Base-by-base conservation (phyloP, 2,113 vertebrate genomes). In the Peromyscus polionotus region DNA sequence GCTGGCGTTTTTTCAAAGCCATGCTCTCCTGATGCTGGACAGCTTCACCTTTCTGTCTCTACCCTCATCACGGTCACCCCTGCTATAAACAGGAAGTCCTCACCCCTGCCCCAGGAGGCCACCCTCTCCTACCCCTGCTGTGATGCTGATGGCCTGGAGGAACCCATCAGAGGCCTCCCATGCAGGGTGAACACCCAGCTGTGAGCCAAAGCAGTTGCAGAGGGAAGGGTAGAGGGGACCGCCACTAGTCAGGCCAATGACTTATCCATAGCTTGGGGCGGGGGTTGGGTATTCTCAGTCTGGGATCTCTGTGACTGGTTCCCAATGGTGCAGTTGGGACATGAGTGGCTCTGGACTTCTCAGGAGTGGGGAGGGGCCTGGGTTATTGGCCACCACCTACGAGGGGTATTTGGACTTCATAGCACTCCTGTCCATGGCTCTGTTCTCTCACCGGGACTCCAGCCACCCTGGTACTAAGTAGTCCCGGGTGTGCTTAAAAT, bases 191-290 rank as follows among this genome's bases (percentile, higher is more conserved):
- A 19, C 1, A 0, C 26, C 54, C 54, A 7, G 65, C 77, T 80
- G 26, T 4, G 24, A 88, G 45, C 57, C 36, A 22, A 16, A 61
- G n/a, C 13, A 14, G 65, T 13, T 16, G n/a, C 5, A 4, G 51
- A 31, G 33, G 33, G 70, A 2, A 33, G 1, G 45, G 5, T 9
- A 8, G 1, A 24, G 42, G 86, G 42, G 36, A 54, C 33, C 0
- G 0, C 19, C 13, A 2, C 17, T 12, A 33, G 7, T 1, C 13
- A 48, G 57, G 26, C 31, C 2, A 54, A 33, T n/a, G 3, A n/a
- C 54, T 45, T 5, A 33, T 22, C 70, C 24, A 51, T 33, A 59
- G 54, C 42, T 42, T 19, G 26, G 79, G 4, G 13, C 17, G 22
- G 39, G 19, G 36, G 2, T 65, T 36, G 39, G 39, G 42, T 57